Conservation (phyloP, 2,797 vertebrate species). For the Linurgus olivaceus region DNA sequence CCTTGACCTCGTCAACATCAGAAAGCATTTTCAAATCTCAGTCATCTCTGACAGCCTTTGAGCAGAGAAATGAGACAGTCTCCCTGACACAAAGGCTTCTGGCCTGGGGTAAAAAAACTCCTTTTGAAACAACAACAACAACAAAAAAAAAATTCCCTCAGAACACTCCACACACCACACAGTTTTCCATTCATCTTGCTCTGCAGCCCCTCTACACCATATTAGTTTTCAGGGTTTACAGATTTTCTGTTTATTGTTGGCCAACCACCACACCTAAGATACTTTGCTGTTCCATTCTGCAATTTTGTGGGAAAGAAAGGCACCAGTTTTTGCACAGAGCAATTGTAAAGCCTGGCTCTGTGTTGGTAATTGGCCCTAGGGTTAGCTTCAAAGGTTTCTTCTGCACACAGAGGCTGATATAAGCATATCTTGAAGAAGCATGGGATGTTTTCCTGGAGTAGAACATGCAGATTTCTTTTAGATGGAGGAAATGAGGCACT, state of each 20-base stretch:
- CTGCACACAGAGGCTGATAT: not conserved
- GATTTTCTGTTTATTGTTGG: conserved; percentile 60
- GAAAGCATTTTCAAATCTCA: conserved; percentile 82
- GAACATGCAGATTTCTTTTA: not conserved
- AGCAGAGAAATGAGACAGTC: conserved; percentile 83
- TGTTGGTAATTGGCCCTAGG: not conserved
- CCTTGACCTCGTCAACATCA: conserved; percentile 84
- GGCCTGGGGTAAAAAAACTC: conserved; percentile 82
- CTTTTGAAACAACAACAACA: conserved; percentile 77
- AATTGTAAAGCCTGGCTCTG: not conserved
- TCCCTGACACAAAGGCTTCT: conserved; percentile 83
- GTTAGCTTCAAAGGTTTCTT: not conserved
- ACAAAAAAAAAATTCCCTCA: conserved; percentile 62
- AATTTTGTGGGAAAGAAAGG: conserved; percentile 25
- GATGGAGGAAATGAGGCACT: not conserved
- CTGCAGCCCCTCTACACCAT: conserved; percentile 49
- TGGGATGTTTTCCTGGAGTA: not conserved
- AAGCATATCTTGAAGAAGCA: not conserved
- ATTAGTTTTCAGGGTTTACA: conserved; percentile 69
- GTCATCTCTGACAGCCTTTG: conserved; percentile 85
- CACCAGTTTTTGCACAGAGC: conserved; percentile 6
- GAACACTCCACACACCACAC: conserved; percentile 72
- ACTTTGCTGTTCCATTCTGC: conserved; percentile 22
- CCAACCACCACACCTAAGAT: conserved; percentile 35
- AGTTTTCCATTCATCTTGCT: conserved; percentile 78